A percentile compares a stretch with the other conserved stretches of the same genome.
phyloP scores from a whole-genome alignment of 2,113 vertebrate species.

The Myotis lucifugus region DNA sequence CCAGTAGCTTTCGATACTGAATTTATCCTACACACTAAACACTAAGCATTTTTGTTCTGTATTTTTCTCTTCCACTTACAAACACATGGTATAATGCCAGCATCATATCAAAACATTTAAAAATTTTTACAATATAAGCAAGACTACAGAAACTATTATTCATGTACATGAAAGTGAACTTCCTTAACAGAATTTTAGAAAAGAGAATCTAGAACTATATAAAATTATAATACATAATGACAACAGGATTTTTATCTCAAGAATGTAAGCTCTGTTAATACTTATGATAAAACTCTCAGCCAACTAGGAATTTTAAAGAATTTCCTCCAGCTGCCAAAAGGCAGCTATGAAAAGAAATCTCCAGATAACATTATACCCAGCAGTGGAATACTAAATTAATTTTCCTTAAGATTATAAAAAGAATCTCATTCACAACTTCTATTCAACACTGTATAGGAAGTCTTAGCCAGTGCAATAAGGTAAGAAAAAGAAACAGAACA shows the following conservation, averaged over 20 bases:
- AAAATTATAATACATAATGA: background rate
- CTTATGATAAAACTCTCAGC: background rate
- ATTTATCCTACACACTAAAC: background rate
- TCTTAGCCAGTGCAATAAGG: background rate
- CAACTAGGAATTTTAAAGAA: background rate
- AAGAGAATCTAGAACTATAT: background rate
- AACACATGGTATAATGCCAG: background rate
- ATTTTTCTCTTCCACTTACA: background rate
- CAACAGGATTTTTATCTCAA: background rate
- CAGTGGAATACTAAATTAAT: background rate
- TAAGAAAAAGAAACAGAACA: background rate
- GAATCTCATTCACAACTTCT: background rate
- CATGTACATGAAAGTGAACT: background rate
- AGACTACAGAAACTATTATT: background rate
- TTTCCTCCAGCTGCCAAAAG: background rate
- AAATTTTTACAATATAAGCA: background rate
- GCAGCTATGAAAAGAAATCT: background rate
- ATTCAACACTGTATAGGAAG: background rate
- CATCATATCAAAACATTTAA: background rate
- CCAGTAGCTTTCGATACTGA: background rate
- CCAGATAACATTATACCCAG: background rate
- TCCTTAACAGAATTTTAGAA: background rate
- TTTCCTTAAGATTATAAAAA: background rate
- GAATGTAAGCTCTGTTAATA: background rate
- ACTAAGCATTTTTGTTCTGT: background rate